Base-by-base conservation (phyloP, 2,888 invertebrate genomes). In the Mactromeris polynyma region DNA sequence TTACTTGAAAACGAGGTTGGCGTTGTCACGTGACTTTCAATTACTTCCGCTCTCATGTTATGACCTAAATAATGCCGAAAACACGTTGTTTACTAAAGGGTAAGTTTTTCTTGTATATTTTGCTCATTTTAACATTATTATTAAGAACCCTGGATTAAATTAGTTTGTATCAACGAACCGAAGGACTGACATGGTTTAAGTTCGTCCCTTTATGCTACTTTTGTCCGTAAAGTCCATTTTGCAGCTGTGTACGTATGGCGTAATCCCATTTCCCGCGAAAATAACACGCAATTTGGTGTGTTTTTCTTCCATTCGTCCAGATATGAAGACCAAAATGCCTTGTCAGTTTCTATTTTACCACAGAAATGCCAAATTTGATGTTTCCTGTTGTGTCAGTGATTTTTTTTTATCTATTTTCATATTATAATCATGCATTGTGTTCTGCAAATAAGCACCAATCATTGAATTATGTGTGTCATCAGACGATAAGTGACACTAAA, bases 1-100 rank as follows among this genome's bases (percentile, higher is more conserved):
- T 82, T 77, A 89, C 81, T 73, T 85, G 36, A 89, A 89, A 90
- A 87, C 90, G 90, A 90, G 89, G 90, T 83, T 91, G 86, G 93
- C 93, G 93, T 93, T 93, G 90, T 93, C 93, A 93, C 93, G 93
- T 93, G 93, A 89, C 88, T 42, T 46, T 31, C 40, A 58, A 19
- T 77, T 81, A 88, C 89, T 93, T 93, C 93, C 93, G 93, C 90
- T 93, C 85, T 90, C 87, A 85, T 86, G 58, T 85, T 86, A 85
- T 89, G 89, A 88, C 83, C 83, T 42, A 86, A 84, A 79, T 86
- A 85, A 73, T 73, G 73, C 33, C 42, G 64, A 79, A 85, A 88
- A 89, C 91, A 91, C 91, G 91, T 91, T 91, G 86, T 87, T 64
- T 64, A 38, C 31, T 40, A 64, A 64, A 82, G 9, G 58, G 82